A percentile compares a stretch with the other conserved stretches of the same genome.
Evolutionary conservation across 2,797 vertebrate genomes (phyloP).

Genomic region (Vultur gryphus): DNA sequence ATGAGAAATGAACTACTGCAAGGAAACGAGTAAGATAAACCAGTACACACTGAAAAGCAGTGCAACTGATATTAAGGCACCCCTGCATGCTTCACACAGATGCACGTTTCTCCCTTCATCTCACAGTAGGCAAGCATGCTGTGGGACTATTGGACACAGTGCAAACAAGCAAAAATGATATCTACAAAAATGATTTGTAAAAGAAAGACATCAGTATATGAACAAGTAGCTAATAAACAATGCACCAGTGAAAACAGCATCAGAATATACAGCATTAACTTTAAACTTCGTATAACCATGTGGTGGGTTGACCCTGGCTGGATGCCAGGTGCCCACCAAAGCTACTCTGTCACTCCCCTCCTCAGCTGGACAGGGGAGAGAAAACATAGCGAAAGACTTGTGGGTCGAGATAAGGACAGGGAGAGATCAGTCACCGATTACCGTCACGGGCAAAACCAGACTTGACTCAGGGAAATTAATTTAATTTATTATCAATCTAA

Average conservation of each 20-base stretch:
- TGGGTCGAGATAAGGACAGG: fast-evolving
- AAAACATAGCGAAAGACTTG: not conserved
- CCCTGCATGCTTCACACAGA: not conserved
- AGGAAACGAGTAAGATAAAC: not conserved
- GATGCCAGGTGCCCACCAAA: not conserved
- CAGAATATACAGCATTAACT: not conserved
- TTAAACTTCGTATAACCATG: not conserved
- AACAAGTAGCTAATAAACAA: not conserved
- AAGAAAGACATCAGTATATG: not conserved
- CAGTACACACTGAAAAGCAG: not conserved
- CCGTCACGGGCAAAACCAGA: not conserved
- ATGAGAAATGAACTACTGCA: not conserved
- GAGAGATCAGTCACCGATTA: not conserved
- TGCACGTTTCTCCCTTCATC: not conserved
- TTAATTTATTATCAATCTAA: not conserved
- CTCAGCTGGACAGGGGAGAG: not conserved
- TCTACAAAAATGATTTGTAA: not conserved
- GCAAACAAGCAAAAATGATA: not conserved
- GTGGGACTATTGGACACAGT: not conserved
- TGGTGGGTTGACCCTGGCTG: not conserved
- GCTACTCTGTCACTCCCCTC: not conserved
- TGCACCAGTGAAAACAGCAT: not conserved
- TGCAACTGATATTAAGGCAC: not conserved
- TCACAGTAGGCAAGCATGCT: not conserved
- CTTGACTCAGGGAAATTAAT: not conserved